Evolutionary conservation across 2,113 vertebrate species (phyloP), one percentile per base, ranked within the genome.

Genomic region (Tyrannus savana): DNA sequence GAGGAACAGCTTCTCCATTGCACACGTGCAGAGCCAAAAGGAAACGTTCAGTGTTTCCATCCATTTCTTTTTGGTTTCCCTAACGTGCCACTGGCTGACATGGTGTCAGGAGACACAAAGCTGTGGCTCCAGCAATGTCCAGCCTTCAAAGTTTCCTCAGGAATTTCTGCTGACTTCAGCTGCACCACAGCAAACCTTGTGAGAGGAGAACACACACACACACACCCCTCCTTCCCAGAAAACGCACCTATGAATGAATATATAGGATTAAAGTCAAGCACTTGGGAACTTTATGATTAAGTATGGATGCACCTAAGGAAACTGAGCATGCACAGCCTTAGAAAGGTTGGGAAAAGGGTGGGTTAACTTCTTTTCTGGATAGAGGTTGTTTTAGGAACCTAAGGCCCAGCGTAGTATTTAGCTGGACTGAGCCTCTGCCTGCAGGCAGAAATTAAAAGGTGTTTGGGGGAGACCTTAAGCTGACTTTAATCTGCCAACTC

Each of bases 121-220:
- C 35, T 58, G 58, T 0, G 23, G 27, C 10, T 76, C n/a, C 84
- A 73, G 44, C 33, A 50, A 21, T 0, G 3, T 14, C 67, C 71
- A 60, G 3, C 19, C 35, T 72, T 42, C 58, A 59, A 42, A 47
- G 25, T n/a, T 59, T 64, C 71, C n/a, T 17, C 52, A 14, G 17
- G 47, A 44, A 58, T 14, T 78, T 19, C 50, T 31, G 60, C 28
- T 63, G 31, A 10, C 10, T 90, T 60, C 56, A 79, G 53, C 42
- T 55, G 33, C 49, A 68, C 30, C 53, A 56, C 44, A 30, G 25
- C 2, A 2, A 75, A 37, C 5, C 2, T 7, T 6, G 7, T 0
- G n/a, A 56, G 58, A 33, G 55, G 28, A 12, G 62, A 92, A 76
- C 28, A 39, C 27, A 23, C 19, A 10, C 14, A 12, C 16, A 2